Evolutionary conservation across 1,140 invertebrate species (phyloP), one percentile per base, ranked within the genome.

Genomic region (Epicauta chinensis): DNA sequence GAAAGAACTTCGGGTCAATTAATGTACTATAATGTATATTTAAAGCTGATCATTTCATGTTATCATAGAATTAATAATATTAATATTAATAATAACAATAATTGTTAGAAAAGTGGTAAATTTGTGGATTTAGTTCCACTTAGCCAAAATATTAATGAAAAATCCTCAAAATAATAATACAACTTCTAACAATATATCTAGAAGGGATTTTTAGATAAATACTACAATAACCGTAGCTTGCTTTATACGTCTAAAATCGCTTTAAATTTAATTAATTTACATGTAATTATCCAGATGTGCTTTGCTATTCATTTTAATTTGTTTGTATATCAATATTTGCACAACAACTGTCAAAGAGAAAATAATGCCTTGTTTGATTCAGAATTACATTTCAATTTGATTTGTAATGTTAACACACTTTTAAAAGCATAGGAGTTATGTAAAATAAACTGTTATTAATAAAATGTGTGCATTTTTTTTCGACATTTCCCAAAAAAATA

Each of bases 361-460:
- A 32, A 17, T 9, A 46, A 34, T 9, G 44, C 44, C 44, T 46
- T n/a, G 16, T 47, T 47, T 38, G 10, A 29, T 38, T 34, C 36
- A 16, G 15, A 29, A 30, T 17, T 23, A 37, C 37, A 38, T 34
- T 17, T 38, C 37, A 36, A 14, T 29, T 23, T 47, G 30, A 13
- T 14, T 38, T 47, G 45, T 47, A 47, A 47, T 47, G 16, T 47
- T 47, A 47, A 46, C 23, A 12, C 23, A 11, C 23, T 47, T 47
- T 47, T 47, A 38, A 47, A 16, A 38, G 45, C 45, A 47, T 47
- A 47, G 45, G 37, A 23, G 7, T 37, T 47, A 47, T 47, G 45
- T 47, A 47, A 47, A 47, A 47, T 47, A 47, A 47, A 47, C 45
- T 47, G 45, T 47, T 47, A 47, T 47, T 47, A 47, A 47, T 47